Conservation (phyloP, 2,113 vertebrate genomes). For the Gadus macrocephalus region DNA sequence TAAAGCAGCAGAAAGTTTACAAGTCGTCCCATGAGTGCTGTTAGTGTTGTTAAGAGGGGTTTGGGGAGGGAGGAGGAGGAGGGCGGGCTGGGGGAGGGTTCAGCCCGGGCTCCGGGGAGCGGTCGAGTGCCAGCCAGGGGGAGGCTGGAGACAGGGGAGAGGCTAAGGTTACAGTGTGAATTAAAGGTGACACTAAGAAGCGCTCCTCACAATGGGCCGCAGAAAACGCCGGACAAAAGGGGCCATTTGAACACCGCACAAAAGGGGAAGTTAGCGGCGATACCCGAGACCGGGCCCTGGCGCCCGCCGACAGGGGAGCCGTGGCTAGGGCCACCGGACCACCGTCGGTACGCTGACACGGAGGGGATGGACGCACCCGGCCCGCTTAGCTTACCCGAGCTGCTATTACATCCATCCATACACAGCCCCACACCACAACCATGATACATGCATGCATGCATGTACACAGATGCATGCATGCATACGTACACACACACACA, state of each 20-base stretch:
- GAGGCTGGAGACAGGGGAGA: conserved; percentile 59
- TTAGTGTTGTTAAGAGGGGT: conserved; percentile 39
- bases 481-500: conserved; percentile 7
- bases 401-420: neutral
- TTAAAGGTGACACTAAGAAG: conserved; percentile 88
- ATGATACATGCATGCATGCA: conserved; percentile 5
- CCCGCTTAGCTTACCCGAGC: neutral
- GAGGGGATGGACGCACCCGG: no score
- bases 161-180: conserved; percentile 82
- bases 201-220: conserved; percentile 79
- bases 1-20: conserved; percentile 67
- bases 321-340: conserved; percentile 49
- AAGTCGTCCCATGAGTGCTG: conserved; percentile 69
- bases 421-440: conserved; percentile 45
- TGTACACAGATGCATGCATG: conserved; percentile 19
- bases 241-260: conserved; percentile 78
- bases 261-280: conserved; percentile 77
- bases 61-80: conserved; percentile 34
- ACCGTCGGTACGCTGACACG: conserved; percentile 32
- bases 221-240: conserved; percentile 79
- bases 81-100: conserved; percentile 54
- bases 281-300: conserved; percentile 67
- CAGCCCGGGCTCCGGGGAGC: conserved; percentile 70
- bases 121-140: conserved; percentile 65
- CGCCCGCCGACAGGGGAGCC: conserved; percentile 63